A percentile compares a stretch with the other conserved stretches of the same genome.
Conservation (phyloP, 1,140 invertebrate genomes). For the Anoplolepis gracilipes region DNA sequence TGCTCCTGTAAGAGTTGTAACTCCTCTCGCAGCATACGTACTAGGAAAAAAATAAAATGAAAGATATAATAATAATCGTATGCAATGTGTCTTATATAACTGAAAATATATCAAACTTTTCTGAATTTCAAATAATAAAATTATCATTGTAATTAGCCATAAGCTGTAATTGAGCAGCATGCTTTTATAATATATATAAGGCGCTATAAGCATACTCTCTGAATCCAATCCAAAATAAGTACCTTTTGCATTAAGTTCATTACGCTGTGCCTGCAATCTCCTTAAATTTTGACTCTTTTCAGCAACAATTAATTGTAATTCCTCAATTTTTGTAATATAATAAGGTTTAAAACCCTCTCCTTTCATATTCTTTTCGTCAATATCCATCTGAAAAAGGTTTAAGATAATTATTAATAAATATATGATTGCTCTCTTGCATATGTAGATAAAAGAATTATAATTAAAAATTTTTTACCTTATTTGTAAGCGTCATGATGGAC, state of each 20-base stretch:
- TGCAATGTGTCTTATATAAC: neutral
- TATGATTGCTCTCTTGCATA: neutral
- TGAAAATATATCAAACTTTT: constrained; percentile 16
- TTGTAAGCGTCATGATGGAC: constrained; percentile 81
- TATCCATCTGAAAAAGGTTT: constrained; percentile 91
- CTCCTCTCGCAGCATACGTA: constrained; percentile 99
- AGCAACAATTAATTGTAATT: constrained; percentile 96
- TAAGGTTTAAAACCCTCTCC: constrained; percentile 97
- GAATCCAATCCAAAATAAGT: constrained; percentile 73
- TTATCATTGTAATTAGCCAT: no score
- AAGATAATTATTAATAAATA: constrained; percentile 15
- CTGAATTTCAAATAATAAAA: neutral
- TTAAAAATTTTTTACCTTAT: constrained; percentile 76
- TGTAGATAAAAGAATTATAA: neutral
- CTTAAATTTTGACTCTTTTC: constrained; percentile 99
- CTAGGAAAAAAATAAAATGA: constrained; percentile 86
- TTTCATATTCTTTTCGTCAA: constrained; percentile 90
- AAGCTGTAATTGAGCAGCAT: no score
- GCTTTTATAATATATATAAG: no score
- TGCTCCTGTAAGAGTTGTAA: constrained; percentile 99
- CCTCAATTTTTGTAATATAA: constrained; percentile 99
- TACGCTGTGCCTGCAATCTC: constrained; percentile 98
- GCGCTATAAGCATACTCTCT: no score
- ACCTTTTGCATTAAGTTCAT: constrained; percentile 99
- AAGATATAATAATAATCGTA: neutral